These are phyloP conservation scores for Habrosyne pyritoides DNA, from an alignment of 2,888 invertebrate genomes.

Conservation along the genomic window DNA sequence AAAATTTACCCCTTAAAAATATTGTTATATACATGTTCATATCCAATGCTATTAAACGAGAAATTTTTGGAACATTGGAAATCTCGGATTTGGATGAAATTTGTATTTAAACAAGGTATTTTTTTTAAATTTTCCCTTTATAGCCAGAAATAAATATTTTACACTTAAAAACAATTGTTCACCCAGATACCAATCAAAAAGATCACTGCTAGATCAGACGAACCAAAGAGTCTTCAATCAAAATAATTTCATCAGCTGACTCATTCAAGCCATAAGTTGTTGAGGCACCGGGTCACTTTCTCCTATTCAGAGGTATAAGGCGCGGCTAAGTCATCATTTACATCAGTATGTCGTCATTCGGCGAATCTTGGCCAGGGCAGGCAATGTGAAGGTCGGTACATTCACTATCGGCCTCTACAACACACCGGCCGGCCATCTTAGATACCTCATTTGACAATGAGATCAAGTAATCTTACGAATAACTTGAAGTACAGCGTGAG, in stretches of 20 bases:
- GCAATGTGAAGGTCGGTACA: slow-evolving; percentile 73
- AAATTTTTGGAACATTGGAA: too few relatives aligned
- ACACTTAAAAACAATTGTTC: too few relatives aligned
- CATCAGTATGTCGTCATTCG: slow-evolving; percentile 47
- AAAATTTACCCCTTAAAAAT: too few relatives aligned
- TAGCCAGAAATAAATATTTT: too few relatives aligned
- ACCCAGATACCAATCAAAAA: too few relatives aligned
- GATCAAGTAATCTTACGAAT: slow-evolving; percentile 10
- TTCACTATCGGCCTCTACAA: slow-evolving; percentile 60
- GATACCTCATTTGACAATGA: slow-evolving; percentile 9
- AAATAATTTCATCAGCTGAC: not conserved
- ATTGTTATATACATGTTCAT: too few relatives aligned
- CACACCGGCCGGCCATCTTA: slow-evolving; percentile 11
- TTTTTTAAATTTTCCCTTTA: too few relatives aligned
- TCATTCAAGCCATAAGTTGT: slow-evolving; percentile 7
- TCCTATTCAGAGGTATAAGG: slow-evolving; percentile 34
- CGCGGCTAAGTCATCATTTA: slow-evolving; percentile 35
- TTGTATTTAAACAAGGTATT: too few relatives aligned
- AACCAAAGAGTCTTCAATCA: not conserved
- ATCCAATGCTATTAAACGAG: too few relatives aligned
- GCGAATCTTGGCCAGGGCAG: slow-evolving; percentile 47
- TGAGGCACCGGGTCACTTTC: slow-evolving; percentile 45
- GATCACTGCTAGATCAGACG: too few relatives aligned
- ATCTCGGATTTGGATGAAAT: too few relatives aligned
- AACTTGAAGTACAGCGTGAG: not conserved